Evolutionary conservation across 2,113 vertebrate species (phyloP).

Genomic region (Empidonax alnorum): DNA sequence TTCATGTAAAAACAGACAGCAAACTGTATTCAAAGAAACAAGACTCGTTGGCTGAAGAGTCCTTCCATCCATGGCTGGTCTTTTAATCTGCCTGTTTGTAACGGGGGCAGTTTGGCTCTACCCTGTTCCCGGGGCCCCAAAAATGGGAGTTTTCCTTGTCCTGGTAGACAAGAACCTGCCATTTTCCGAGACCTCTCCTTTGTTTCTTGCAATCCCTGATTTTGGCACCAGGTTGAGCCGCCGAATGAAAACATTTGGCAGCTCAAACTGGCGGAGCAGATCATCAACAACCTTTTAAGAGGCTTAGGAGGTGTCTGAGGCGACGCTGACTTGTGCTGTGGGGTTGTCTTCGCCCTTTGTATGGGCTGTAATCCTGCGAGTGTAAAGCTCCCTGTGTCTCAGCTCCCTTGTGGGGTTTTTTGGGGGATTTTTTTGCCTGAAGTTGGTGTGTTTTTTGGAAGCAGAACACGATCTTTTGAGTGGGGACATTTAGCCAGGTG

Average conservation of each 20-base stretch:
- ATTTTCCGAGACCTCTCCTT: background rate
- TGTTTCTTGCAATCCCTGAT: background rate
- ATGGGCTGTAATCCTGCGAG: accelerated
- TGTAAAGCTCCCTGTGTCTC: background rate
- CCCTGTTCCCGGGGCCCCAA: background rate
- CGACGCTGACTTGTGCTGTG: background rate
- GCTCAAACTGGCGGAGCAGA: background rate
- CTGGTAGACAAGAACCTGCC: background rate
- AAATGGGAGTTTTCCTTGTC: accelerated
- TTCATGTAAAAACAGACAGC: background rate
- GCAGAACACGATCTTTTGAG: background rate
- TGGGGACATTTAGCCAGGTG: background rate
- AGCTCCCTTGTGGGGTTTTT: background rate
- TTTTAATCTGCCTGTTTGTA: background rate
- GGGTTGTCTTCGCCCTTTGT: background rate
- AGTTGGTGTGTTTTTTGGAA: background rate
- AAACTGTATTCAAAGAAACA: background rate
- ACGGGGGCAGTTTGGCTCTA: background rate
- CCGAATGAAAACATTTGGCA: background rate
- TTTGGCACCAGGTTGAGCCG: background rate
- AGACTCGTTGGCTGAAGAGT: background rate
- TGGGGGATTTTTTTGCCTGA: background rate
- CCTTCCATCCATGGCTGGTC: background rate
- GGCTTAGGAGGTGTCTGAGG: background rate
- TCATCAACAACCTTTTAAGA: background rate